Conservation (phyloP, 2,888 invertebrate genomes). For the Pristionchus mayeri region DNA sequence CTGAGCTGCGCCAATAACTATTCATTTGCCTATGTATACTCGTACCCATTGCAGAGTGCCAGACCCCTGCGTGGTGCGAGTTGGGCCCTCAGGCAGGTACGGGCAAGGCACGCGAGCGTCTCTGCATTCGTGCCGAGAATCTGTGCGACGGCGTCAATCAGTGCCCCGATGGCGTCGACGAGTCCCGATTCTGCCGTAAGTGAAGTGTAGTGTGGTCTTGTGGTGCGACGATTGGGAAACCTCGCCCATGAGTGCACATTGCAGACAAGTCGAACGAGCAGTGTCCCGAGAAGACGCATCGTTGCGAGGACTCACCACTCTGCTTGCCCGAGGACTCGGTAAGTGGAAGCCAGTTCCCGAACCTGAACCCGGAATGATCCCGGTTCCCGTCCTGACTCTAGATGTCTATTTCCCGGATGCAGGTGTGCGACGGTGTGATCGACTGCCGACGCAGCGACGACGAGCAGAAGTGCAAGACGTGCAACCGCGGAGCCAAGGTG, state of each 20-base stretch:
- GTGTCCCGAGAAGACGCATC: background rate
- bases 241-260: no score
- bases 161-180: conserved; percentile 67
- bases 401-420: no score
- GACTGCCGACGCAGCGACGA: conserved; percentile 61
- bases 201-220: background rate
- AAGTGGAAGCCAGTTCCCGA: no score
- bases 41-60: conserved; percentile 63
- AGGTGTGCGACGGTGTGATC: conserved; percentile 59
- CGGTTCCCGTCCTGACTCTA: no score
- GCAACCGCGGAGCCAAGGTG: conserved; percentile 58
- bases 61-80: conserved; percentile 68
- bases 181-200: conserved; percentile 50
- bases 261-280: background rate
- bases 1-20: no score
- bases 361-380: no score
- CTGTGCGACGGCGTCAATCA: conserved; percentile 67
- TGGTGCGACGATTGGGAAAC: background rate
- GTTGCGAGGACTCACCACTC: conserved; percentile 15
- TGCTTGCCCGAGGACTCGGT: conserved; percentile 55
- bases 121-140: conserved; percentile 16
- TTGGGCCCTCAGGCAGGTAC: background rate
- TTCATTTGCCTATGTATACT: no score
- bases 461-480: conserved; percentile 58
- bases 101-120: background rate